Evolutionary conservation across 2,888 invertebrate genomes (phyloP), one percentile per base, ranked within the genome.

Genomic region (Ernsta delagoae): DNA sequence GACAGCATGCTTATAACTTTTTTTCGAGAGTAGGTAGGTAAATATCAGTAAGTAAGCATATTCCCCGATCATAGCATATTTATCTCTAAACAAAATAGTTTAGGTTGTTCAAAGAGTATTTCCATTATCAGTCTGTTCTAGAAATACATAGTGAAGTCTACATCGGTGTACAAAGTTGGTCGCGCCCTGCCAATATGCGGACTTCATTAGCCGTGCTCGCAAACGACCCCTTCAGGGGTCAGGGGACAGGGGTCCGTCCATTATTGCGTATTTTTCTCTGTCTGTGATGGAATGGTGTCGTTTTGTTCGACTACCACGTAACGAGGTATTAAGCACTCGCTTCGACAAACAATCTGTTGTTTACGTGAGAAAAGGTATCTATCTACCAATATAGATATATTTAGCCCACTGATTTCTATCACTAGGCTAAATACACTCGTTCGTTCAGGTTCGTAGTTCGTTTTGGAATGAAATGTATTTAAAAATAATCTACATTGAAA

Each of bases 121-220:
- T 24, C 24, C 24, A 24, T 24, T 24, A 24, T 24, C 24, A 3
- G 24, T 24, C 24, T 24, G 3, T 24, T 24, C 24, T 24, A 24
- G 24, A 24, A 24, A 24, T 1, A 24, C 24, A 34, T 56, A 56
- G 56, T 56, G 54, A 24, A 24, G 16, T 11, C 9, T 56, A 71
- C 9, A 70, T 78, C 80, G n/a, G 0, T 53, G 74, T 74, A 5
- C 9, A 54, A 75, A 77, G 80, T 80, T 72, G 80, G 85, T 86
- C 85, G 84, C 86, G 82, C 86, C 87, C 87, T 83, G 87, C 85
- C 89, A 88, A 90, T 90, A 90, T 84, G 82, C 80, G 79, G 77
- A 85, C 83, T 92, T 92, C 92, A 92, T 92, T 92, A 92, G 90
- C 81, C 75, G 75, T 77, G 75, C 81, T 79, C 82, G 77, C 83